Base-by-base conservation (phyloP, 2,888 invertebrate species). In the Steinernema hermaphroditum region DNA sequence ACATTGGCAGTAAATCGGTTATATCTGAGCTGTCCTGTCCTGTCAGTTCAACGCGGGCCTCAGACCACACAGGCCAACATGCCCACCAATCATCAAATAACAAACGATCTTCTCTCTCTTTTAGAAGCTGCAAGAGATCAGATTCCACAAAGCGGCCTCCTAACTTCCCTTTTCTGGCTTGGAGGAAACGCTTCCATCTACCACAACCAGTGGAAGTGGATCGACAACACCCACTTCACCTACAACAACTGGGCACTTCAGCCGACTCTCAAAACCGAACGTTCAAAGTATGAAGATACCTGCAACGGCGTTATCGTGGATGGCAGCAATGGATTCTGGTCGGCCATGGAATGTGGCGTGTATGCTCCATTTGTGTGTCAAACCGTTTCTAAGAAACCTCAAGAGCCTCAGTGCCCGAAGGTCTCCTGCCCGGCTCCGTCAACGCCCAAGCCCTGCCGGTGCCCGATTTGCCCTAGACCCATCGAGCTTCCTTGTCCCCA, bases 291-390 rank as follows among this genome's bases (percentile, higher is more conserved):
- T 16, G n/a, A 46, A 2, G 22, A 46, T 19, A 19, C 6, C 9
- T 46, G 46, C 46, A 46, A 46, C 46, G 46, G 46, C 6, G 46
- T 46, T 16, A 19, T 46, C n/a, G 46, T 46, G 9, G 16, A 19
- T n/a, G 46, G 46, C 6, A 6, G 4, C n/a, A 46, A 16, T 19
- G 46, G 46, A 6, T 19, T 9, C 22, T 46, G 46, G 46, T 19
- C 46, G n/a, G n/a, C 46, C 22, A 19, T 46, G 46, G 46, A 46
- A 4, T 46, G 46, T 16, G 46, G 46, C 6, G 22, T 19, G 4
- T 46, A 46, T 16, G 46, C 46, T 46, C 46, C 46, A 9, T 46
- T 46, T n/a, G 46, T 46, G 46, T 46, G 46, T n/a, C 46, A 46
- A 19, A 46, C 46, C 9, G n/a, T 19, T 16, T 2, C 46, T 4